phyloP scores from a whole-genome alignment of 2,113 vertebrate genomes.

The Echinops telfairi region DNA sequence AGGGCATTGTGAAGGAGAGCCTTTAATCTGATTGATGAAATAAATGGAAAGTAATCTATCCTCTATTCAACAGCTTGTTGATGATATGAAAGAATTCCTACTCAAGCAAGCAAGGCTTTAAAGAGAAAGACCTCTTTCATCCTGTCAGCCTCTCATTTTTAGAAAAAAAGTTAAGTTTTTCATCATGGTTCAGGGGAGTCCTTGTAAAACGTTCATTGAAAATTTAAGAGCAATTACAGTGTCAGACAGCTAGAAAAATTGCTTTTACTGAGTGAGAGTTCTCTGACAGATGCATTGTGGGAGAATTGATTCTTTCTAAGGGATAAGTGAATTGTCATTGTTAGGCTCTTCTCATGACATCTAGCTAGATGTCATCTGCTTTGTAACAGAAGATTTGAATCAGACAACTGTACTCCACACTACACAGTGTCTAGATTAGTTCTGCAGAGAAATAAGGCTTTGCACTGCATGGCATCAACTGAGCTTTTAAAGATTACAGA shows the following conservation, averaged over 20 bases:
- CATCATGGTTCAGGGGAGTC: slow-evolving; percentile 95
- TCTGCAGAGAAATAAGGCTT: slow-evolving; percentile 90
- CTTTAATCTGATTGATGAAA: slow-evolving; percentile 95
- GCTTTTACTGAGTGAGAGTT: slow-evolving; percentile 94
- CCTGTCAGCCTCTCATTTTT: slow-evolving; percentile 92
- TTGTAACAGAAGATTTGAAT: slow-evolving; percentile 96
- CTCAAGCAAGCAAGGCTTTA: slow-evolving; percentile 89
- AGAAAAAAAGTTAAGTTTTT: slow-evolving; percentile 93
- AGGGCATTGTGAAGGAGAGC: slow-evolving; percentile 92
- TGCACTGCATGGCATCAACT: slow-evolving; percentile 93
- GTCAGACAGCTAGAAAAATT: slow-evolving; percentile 98
- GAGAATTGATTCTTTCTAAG: slow-evolving; percentile 97
- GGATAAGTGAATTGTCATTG: slow-evolving; percentile 99
- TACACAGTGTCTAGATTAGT: slow-evolving; percentile 91
- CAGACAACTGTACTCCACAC: slow-evolving; percentile 92
- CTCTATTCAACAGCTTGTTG: slow-evolving; percentile 92
- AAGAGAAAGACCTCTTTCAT: slow-evolving; percentile 93
- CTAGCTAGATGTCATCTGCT: slow-evolving; percentile 96
- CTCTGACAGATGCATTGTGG: slow-evolving; percentile 99
- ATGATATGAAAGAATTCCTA: slow-evolving; percentile 92
- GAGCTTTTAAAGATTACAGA: slow-evolving; percentile 91
- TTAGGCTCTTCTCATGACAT: slow-evolving; percentile 97
- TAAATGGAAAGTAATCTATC: slow-evolving; percentile 93
- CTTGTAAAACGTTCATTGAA: slow-evolving; percentile 94
- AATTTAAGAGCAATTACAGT: slow-evolving; percentile 98